Conservation (phyloP, 1,140 invertebrate species). For the Lepidurus couesii region DNA sequence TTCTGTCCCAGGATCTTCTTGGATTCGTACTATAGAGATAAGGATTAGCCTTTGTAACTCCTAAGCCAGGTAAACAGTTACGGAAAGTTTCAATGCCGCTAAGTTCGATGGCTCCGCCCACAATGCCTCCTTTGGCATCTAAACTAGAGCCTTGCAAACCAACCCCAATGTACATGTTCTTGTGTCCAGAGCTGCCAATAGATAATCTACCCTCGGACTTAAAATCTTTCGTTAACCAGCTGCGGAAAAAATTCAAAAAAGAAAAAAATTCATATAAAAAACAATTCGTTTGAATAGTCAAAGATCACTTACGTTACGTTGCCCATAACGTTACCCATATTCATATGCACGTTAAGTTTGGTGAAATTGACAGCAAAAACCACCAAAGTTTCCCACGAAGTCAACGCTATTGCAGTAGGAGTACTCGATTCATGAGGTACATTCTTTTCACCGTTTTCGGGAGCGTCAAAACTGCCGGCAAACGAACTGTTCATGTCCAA, state of each 20-base stretch:
- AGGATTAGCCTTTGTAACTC: not conserved
- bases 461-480: not conserved
- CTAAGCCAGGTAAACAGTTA: slow-evolving; percentile 47
- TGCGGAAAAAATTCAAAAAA: not conserved
- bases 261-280: slow-evolving; percentile 43
- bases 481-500: not conserved
- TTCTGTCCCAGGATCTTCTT: slow-evolving; percentile 80
- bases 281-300: not conserved
- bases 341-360: slow-evolving; percentile 92
- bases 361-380: slow-evolving; percentile 94
- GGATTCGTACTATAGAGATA: slow-evolving; percentile 63
- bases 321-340: slow-evolving; percentile 98
- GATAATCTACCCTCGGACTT: slow-evolving; percentile 77
- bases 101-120: slow-evolving; percentile 87
- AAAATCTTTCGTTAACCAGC: slow-evolving; percentile 32
- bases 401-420: slow-evolving; percentile 33
- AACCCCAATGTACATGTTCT: slow-evolving; percentile 83
- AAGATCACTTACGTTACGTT: slow-evolving; percentile 68
- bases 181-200: slow-evolving; percentile 89
- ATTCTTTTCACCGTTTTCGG: not conserved
- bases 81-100: slow-evolving; percentile 79
- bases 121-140: slow-evolving; percentile 92
- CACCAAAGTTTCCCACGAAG: slow-evolving; percentile 84
- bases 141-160: slow-evolving; percentile 82
- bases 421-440: not conserved